Percentiles rank a stretch among this genome's conserved stretches.
Evolutionary conservation across 1,140 invertebrate genomes (phyloP).

Genomic region (Lepidostoma basale): DNA sequence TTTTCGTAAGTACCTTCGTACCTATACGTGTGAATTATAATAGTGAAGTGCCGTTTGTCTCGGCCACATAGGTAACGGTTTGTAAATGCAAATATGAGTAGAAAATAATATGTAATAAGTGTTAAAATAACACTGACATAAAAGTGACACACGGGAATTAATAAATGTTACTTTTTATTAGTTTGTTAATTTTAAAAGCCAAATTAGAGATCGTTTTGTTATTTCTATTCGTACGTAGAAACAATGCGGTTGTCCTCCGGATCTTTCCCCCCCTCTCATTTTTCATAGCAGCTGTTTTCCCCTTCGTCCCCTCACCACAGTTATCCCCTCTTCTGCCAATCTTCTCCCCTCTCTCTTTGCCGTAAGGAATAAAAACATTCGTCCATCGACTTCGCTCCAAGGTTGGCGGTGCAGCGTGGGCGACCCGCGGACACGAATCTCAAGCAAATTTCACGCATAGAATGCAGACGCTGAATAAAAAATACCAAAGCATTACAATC

Average conservation of each 20-base stretch:
- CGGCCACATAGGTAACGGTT: neutral
- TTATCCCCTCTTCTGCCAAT: neutral
- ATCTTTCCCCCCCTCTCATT: conserved; percentile 14
- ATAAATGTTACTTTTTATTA: too few species aligned
- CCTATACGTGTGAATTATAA: neutral
- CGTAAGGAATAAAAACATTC: neutral
- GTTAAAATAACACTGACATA: too few species aligned
- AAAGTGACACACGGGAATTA: too few species aligned
- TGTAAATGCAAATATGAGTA: too few species aligned
- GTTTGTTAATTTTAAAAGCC: too few species aligned
- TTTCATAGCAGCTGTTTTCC: conserved; percentile 20
- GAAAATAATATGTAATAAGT: too few species aligned
- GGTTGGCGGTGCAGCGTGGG: conserved; percentile 28
- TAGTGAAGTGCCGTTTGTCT: conserved; percentile 11
- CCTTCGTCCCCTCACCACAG: conserved; percentile 1
- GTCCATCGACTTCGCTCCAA: conserved; percentile 31
- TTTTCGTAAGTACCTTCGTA: neutral
- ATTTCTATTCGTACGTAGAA: too few species aligned
- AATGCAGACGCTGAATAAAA: too few species aligned
- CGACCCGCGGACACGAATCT: too few species aligned
- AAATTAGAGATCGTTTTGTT: too few species aligned
- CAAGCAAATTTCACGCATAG: too few species aligned
- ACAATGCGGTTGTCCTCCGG: conserved; percentile 36
- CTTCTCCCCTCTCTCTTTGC: neutral
- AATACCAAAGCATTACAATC: too few species aligned